phyloP scores from a whole-genome alignment of 2,113 vertebrate genomes.

The Notothenia coriiceps region DNA sequence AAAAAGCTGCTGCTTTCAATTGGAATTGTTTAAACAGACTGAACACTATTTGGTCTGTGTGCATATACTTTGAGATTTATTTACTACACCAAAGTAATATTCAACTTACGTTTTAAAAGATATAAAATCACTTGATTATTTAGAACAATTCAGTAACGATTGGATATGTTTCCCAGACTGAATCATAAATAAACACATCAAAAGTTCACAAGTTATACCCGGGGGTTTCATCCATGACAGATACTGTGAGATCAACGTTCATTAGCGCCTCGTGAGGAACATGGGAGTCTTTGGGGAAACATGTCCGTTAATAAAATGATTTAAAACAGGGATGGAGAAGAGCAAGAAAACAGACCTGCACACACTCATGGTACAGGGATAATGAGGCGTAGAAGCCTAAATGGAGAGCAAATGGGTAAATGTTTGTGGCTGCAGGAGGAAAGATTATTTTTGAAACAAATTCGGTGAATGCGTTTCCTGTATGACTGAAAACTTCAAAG shows the following conservation, averaged over 20 bases:
- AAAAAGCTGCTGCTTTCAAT: no score
- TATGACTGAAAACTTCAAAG: not conserved
- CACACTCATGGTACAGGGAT: slow-evolving; percentile 25
- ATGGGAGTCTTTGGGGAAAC: slow-evolving; percentile 49
- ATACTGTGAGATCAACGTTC: slow-evolving; percentile 36
- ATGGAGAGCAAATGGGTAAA: slow-evolving; percentile 51
- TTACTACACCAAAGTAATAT: no score
- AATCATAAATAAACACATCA: not conserved
- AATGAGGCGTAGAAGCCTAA: slow-evolving; percentile 54
- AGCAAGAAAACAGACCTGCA: slow-evolving; percentile 44
- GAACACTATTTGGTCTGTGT: no score
- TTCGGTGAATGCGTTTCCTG: slow-evolving; percentile 21
- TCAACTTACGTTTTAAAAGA: not conserved
- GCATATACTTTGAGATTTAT: not conserved
- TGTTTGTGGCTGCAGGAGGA: slow-evolving; percentile 48
- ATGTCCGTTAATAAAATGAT: slow-evolving; percentile 42
- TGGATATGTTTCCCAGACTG: not conserved
- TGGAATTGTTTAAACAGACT: not conserved
- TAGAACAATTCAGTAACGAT: not conserved
- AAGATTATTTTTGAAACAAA: slow-evolving; percentile 5
- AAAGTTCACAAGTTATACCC: not conserved
- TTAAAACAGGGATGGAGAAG: slow-evolving; percentile 20
- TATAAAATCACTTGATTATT: not conserved
- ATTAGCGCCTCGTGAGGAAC: slow-evolving; percentile 55
- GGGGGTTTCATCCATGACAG: slow-evolving; percentile 9